A percentile compares a stretch with the other conserved stretches of the same genome.
Evolutionary conservation across 2,113 vertebrate species (phyloP).

Genomic region (Brachypteracias leptosomus): DNA sequence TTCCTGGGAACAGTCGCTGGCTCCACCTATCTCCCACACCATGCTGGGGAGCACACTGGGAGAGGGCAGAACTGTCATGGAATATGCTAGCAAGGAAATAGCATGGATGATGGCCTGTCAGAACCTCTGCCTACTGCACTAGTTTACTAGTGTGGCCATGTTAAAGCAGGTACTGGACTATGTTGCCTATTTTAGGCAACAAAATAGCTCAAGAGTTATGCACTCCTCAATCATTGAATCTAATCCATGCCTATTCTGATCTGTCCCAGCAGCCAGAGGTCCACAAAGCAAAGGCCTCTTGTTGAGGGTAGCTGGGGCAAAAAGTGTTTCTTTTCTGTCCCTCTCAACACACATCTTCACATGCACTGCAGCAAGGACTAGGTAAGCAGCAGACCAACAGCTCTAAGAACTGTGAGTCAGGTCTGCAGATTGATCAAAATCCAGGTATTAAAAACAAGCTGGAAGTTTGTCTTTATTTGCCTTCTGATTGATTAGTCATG

Average conservation of each 20-base stretch:
- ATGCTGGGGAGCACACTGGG: background rate
- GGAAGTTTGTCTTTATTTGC: background rate
- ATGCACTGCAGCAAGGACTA: background rate
- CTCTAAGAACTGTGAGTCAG: background rate
- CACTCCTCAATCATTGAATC: background rate
- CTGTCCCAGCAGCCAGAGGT: background rate
- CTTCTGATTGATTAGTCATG: background rate
- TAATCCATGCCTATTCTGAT: background rate
- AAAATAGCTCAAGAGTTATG: background rate
- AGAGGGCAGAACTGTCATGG: background rate
- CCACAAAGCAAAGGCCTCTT: background rate
- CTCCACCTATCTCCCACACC: background rate
- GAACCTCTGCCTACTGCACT: background rate
- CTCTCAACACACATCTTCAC: background rate
- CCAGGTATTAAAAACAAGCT: background rate
- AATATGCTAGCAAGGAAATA: background rate
- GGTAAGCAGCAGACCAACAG: background rate
- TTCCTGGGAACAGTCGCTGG: background rate
- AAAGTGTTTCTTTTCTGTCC: background rate
- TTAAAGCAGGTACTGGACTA: background rate
- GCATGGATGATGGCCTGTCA: background rate
- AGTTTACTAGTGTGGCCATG: background rate
- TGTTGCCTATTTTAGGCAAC: no score
- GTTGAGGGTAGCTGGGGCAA: background rate
- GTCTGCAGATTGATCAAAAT: background rate